Evolutionary conservation across 2,888 invertebrate species (phyloP).

Genomic region (Frankliniella intonsa): DNA sequence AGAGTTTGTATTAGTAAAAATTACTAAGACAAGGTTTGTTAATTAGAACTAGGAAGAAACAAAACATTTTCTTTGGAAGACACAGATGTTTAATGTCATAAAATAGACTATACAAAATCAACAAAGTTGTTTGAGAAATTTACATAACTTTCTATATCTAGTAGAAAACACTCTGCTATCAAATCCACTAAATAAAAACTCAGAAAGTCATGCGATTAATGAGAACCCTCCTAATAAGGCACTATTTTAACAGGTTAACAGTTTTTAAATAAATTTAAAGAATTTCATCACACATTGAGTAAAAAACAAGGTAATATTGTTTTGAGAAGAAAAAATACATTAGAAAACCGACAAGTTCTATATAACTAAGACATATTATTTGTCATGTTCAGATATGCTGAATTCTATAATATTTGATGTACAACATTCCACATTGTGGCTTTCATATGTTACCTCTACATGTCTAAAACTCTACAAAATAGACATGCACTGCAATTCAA

Average conservation of each 20-base stretch:
- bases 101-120: slow-evolving; percentile 21
- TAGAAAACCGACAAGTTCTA: background rate
- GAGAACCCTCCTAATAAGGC: background rate
- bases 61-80: background rate
- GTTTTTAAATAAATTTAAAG: background rate
- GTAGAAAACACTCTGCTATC: background rate
- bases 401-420: too few relatives aligned
- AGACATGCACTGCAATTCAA: too few relatives aligned
- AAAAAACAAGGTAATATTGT: background rate
- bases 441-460: too few relatives aligned
- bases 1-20: background rate
- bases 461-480: too few relatives aligned
- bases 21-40: background rate
- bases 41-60: background rate
- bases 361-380: background rate
- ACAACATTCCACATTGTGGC: too few relatives aligned
- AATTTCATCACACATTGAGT: background rate
- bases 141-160: background rate
- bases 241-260: background rate
- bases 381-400: too few relatives aligned
- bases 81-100: background rate
- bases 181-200: too few relatives aligned
- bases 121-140: background rate
- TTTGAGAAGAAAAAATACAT: background rate
- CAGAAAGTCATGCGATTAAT: background rate